Base-by-base conservation (phyloP, 2,113 vertebrate species). In the Channa argus region DNA sequence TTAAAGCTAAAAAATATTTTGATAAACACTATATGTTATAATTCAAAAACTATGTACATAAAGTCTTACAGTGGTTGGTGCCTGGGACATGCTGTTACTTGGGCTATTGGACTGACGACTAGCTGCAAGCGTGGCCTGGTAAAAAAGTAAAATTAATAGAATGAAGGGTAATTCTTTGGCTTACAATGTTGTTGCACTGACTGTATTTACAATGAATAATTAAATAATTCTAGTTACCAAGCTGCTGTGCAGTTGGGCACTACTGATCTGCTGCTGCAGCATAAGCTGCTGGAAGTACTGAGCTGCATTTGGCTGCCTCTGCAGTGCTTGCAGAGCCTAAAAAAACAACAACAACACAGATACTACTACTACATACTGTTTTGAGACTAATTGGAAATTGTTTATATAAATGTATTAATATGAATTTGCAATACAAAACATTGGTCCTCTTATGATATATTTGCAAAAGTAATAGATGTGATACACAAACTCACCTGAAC, bases 251-350 rank as follows among this genome's bases (percentile, higher is more conserved):
- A 99, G 93, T 82, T 99, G 98, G 53, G 97, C 98, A 70, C 90
- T 99, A 77, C 93, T 99, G 88, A 99, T 96, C 88, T 99, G 98
- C 91, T 99, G 98, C 82, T 99, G 98, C 61, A 99, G 94, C 98
- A 99, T 99, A 74, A 99, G 96, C 88, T 99, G 98, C 87, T 99
- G 97, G 74, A 99, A 99, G 85, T 99, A 99, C 85, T 99, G 98
- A 59, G 98, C 97, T 33, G 98, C 98, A 79, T 99, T 98, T 37
- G 98, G 98, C 87, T 99, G 98, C 67, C 98, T 95, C 89, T 99
- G 98, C 51, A 99, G 90, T 0, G 98, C 98, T 81, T 99, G 98
- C 34, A 99, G 92, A 65, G 98, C 98, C 98, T 99, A 39, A 69
- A 77, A 63, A 77, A 77, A 15, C 79, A 3, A 61, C 6, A 64